Evolutionary conservation across 2,113 vertebrate species (phyloP).

Genomic region (Entelurus aequoreus): DNA sequence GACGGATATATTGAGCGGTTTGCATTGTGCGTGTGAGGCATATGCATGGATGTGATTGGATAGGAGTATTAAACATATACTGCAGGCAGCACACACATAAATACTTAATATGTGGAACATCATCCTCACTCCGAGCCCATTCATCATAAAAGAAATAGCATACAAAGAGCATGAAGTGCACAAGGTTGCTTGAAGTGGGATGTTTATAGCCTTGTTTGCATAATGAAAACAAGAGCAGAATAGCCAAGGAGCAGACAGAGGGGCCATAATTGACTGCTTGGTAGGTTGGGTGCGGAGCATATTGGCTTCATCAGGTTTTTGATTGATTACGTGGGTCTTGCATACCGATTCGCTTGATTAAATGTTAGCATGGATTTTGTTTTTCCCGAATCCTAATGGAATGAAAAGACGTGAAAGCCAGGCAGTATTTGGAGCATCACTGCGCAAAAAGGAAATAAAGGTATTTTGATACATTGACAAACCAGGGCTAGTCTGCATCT

Average conservation of each 20-base stretch:
- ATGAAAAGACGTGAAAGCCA: constrained; percentile 55
- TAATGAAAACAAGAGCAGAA: constrained; percentile 58
- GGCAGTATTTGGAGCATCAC: constrained; percentile 34
- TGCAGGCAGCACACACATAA: constrained; percentile 56
- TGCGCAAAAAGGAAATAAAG: constrained; percentile 6
- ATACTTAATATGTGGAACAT: constrained; percentile 56
- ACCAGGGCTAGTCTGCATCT: no score
- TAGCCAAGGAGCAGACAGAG: constrained; percentile 46
- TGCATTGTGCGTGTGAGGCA: constrained; percentile 13
- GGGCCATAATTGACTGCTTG: constrained; percentile 57
- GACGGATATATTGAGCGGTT: constrained; percentile 40
- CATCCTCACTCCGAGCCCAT: constrained; percentile 29
- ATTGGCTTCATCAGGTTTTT: constrained; percentile 72
- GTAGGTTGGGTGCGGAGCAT: constrained; percentile 69
- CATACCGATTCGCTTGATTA: constrained; percentile 72
- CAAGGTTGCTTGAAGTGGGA: constrained; percentile 26
- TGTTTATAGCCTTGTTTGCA: constrained; percentile 44
- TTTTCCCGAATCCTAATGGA: constrained; percentile 71
- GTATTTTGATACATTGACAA: neutral
- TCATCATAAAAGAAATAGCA: constrained; percentile 38
- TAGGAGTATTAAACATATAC: constrained; percentile 34
- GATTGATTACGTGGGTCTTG: constrained; percentile 76
- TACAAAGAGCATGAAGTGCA: constrained; percentile 23
- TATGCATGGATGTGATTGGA: constrained; percentile 1
- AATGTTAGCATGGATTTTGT: constrained; percentile 70